Evolutionary conservation across 2,888 invertebrate species (phyloP).

Genomic region (Drepanosiphum platanoidis): DNA sequence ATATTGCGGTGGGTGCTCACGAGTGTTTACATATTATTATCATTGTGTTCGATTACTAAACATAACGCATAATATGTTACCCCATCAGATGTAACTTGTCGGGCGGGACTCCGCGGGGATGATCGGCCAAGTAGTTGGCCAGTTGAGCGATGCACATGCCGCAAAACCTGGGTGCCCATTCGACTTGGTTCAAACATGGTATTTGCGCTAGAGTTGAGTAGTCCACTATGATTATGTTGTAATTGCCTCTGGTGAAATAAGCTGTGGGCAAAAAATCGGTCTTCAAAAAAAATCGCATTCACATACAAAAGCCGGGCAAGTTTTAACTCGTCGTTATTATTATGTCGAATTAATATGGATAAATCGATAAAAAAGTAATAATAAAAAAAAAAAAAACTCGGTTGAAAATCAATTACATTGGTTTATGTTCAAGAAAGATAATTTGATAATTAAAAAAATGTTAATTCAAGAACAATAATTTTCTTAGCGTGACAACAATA

Average conservation of each 20-base stretch:
- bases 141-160: slow-evolving; percentile 82
- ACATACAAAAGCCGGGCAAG: too few relatives aligned
- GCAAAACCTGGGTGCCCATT: slow-evolving; percentile 70
- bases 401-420: too few relatives aligned
- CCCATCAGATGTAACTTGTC: slow-evolving; percentile 81
- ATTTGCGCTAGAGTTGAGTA: slow-evolving; percentile 82
- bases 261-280: slow-evolving; percentile 68
- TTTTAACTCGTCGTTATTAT: too few relatives aligned
- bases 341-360: too few relatives aligned
- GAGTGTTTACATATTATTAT: too few relatives aligned
- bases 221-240: slow-evolving; percentile 89
- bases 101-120: slow-evolving; percentile 80
- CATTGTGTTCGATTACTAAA: too few relatives aligned
- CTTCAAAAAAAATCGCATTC: too few relatives aligned
- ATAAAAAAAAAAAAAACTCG: not conserved
- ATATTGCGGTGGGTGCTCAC: too few relatives aligned
- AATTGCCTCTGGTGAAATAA: slow-evolving; percentile 81
- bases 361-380: not conserved
- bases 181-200: slow-evolving; percentile 81
- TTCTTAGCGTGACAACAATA: too few relatives aligned
- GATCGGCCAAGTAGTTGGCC: slow-evolving; percentile 79
- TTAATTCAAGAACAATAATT: too few relatives aligned
- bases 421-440: too few relatives aligned
- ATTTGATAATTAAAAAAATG: too few relatives aligned
- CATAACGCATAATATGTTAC: not conserved